Evolutionary conservation across 2,888 invertebrate species (phyloP).

Genomic region (Zeuzera pyrina): DNA sequence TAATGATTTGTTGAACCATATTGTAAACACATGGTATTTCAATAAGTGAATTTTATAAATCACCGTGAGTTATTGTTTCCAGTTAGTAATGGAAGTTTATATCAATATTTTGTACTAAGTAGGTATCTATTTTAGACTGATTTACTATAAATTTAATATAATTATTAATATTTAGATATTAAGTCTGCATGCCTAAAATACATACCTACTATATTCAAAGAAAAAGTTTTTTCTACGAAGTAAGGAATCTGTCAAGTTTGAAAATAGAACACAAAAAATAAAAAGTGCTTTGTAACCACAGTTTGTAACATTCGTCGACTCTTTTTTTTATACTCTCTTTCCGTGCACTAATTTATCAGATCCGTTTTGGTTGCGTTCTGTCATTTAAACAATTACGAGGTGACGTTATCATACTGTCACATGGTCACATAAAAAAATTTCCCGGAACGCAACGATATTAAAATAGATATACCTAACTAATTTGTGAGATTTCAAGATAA

Average conservation of each 20-base stretch:
- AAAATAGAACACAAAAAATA: too few relatives aligned
- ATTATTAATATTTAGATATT: too few relatives aligned
- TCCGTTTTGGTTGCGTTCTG: conserved; percentile 44
- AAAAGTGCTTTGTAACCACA: too few relatives aligned
- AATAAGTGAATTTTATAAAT: conserved; percentile 29
- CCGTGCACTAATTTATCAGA: conserved; percentile 44
- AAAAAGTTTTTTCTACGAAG: too few relatives aligned
- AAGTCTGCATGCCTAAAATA: too few relatives aligned
- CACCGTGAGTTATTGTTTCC: conserved; percentile 14
- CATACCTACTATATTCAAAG: too few relatives aligned
- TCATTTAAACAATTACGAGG: conserved; percentile 63
- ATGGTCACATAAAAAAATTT: conserved; percentile 18
- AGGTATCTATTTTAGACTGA: too few relatives aligned
- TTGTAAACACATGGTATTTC: conserved; percentile 17
- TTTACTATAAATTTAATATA: too few relatives aligned
- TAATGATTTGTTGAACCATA: conserved; percentile 42
- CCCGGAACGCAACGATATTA: conserved; percentile 11
- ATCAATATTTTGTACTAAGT: too few relatives aligned
- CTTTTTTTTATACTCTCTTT: conserved; percentile 41
- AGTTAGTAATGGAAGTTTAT: too few relatives aligned
- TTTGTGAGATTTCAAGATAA: conserved; percentile 8
- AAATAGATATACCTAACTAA: conserved; percentile 11
- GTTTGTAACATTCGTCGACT: too few relatives aligned
- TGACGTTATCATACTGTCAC: conserved; percentile 56
- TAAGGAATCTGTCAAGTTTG: too few relatives aligned